These are phyloP conservation scores for Brachionus angularis DNA, from an alignment of 1,140 invertebrate genomes.

Conservation along the genomic window DNA sequence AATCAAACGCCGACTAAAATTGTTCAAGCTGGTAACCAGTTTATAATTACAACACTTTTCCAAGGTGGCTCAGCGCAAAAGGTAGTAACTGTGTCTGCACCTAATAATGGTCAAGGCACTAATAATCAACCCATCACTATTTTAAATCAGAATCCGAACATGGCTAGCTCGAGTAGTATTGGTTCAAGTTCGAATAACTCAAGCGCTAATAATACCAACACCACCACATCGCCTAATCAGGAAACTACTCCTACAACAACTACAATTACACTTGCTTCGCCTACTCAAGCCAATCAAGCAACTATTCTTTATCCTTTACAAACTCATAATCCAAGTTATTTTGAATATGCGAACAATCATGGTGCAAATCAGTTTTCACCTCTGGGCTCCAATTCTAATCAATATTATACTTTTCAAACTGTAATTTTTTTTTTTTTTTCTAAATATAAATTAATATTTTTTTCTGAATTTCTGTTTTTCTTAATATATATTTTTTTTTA, in stretches of 20 bases:
- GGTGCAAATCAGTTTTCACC: conserved; percentile 15
- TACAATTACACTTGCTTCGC: conserved; percentile 14
- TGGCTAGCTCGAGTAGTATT: conserved; percentile 6
- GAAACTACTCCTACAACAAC: conserved; percentile 1
- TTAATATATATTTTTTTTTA: too few species aligned
- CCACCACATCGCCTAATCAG: too few species aligned
- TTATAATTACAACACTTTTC: not conserved
- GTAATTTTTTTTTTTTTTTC: conserved; percentile 13
- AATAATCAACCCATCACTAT: not conserved
- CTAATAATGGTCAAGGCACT: not conserved
- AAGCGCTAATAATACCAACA: too few species aligned
- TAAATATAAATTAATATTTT: too few species aligned
- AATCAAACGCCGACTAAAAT: conserved; percentile 21
- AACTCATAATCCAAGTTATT: not conserved
- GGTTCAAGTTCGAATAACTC: not conserved
- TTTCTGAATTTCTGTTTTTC: not conserved
- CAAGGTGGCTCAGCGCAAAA: conserved; percentile 17
- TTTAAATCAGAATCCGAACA: too few species aligned
- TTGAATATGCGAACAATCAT: not conserved
- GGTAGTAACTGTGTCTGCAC: conserved; percentile 3
- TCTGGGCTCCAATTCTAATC: not conserved
- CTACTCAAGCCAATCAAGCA: not conserved
- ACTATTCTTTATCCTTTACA: conserved; percentile 6
- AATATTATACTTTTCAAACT: conserved; percentile 31
- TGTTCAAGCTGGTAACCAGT: conserved; percentile 21